phyloP scores from a whole-genome alignment of 2,888 invertebrate species.

The Oxytorus armatus region DNA sequence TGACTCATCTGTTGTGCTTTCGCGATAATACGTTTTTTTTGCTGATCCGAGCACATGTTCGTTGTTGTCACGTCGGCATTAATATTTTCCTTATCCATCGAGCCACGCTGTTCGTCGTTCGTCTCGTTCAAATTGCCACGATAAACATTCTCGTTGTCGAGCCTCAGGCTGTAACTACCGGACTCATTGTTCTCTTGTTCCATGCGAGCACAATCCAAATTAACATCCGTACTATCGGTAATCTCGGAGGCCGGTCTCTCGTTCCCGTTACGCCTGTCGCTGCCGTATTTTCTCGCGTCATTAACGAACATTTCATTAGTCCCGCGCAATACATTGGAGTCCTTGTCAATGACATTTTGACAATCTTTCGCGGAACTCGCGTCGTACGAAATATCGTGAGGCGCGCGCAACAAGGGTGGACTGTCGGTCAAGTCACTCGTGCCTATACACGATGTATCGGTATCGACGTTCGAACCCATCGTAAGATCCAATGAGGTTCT shows the following conservation, averaged over 20 bases:
- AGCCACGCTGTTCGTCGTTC: constrained; percentile 52
- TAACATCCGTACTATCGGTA: constrained; percentile 37
- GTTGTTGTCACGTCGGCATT: constrained; percentile 63
- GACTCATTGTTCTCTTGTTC: constrained; percentile 68
- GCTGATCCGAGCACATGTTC: constrained; percentile 69
- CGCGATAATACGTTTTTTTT: constrained; percentile 66
- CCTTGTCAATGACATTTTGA: constrained; percentile 48
- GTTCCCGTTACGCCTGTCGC: constrained; percentile 73
- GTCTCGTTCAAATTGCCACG: constrained; percentile 72
- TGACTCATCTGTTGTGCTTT: constrained; percentile 68
- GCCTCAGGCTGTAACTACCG: constrained; percentile 68
- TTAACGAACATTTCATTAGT: constrained; percentile 35
- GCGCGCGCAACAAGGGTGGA: constrained; percentile 71
- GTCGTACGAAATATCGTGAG: constrained; percentile 74
- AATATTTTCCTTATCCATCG: constrained; percentile 69
- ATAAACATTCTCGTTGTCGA: constrained; percentile 74
- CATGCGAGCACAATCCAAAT: constrained; percentile 64
- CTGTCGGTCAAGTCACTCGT: constrained; percentile 79
- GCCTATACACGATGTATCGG: constrained; percentile 79
- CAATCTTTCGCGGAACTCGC: constrained; percentile 49
- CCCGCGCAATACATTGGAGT: constrained; percentile 41
- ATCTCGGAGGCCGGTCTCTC: constrained; percentile 67
- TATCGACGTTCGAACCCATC: constrained; percentile 79
- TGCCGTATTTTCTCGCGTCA: constrained; percentile 66
- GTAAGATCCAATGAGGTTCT: constrained; percentile 80